Conservation (phyloP, 53 echinoderm and acorn worm species). For the Henricia sp. region DNA sequence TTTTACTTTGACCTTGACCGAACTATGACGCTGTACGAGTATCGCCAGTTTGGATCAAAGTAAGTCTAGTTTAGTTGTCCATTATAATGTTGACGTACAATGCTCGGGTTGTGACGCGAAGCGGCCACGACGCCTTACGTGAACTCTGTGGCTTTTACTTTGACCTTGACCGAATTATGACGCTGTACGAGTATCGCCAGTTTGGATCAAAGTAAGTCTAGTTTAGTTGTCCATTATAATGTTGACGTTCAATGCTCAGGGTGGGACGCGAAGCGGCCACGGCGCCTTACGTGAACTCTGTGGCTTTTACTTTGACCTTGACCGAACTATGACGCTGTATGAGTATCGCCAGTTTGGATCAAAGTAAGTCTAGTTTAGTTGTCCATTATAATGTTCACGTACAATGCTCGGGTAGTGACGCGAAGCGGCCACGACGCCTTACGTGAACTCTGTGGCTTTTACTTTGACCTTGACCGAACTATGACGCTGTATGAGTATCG, state of each 20-base stretch:
- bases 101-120: conserved; percentile 78
- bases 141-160: conserved; percentile 97
- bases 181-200: conserved; percentile 94
- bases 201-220: conserved; percentile 92
- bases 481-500: conserved; percentile 94
- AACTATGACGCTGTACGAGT: conserved; percentile 96
- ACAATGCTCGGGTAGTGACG: conserved; percentile 74
- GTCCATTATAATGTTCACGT: conserved; percentile 63
- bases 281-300: conserved; percentile 88
- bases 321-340: conserved; percentile 94
- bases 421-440: conserved; percentile 79
- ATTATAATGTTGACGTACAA: conserved; percentile 75
- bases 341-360: conserved; percentile 97
- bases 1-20: conserved; percentile 95
- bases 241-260: conserved; percentile 80
- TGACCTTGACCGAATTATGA: conserved; percentile 89
- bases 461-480: conserved; percentile 82
- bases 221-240: no score
- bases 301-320: conserved; percentile 94
- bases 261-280: conserved; percentile 79
- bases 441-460: conserved; percentile 87
- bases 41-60: conserved; percentile 96
- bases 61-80: no score
- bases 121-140: conserved; percentile 82
- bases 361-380: conserved; percentile 85